These are phyloP conservation scores for Heliconius hewitsoni DNA, from an alignment of 1,140 invertebrate genomes.

Conservation along the genomic window DNA sequence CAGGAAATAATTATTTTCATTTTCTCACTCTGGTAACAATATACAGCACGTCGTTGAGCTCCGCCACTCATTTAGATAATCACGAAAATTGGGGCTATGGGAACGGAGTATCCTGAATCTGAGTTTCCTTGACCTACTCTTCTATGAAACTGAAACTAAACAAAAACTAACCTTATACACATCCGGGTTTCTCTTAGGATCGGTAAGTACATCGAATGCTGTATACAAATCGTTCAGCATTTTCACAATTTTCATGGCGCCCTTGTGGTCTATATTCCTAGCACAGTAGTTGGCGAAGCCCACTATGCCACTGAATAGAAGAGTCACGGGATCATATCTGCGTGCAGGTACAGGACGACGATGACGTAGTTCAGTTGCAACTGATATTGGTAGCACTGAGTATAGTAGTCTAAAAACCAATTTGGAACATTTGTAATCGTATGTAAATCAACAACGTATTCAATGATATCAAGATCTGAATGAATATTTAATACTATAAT, in stretches of 20 bases:
- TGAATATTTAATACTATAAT: neutral
- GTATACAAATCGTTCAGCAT: slow-evolving; percentile 96
- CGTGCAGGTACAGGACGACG: slow-evolving; percentile 92
- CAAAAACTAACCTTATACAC: slow-evolving; percentile 92
- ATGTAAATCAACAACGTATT: too few species aligned
- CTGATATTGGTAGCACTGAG: slow-evolving; percentile 95
- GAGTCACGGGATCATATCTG: slow-evolving; percentile 93
- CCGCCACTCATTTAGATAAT: too few species aligned
- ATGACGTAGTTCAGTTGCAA: slow-evolving; percentile 95
- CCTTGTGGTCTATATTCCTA: slow-evolving; percentile 90
- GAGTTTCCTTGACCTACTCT: neutral
- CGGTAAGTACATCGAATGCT: slow-evolving; percentile 94
- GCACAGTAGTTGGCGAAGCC: slow-evolving; percentile 95
- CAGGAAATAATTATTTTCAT: too few species aligned
- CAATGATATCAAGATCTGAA: neutral
- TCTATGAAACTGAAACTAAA: neutral
- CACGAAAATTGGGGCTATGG: neutral
- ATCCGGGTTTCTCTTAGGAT: slow-evolving; percentile 94
- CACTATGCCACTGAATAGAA: slow-evolving; percentile 97
- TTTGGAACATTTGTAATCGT: neutral
- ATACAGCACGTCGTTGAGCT: too few species aligned
- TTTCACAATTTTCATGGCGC: slow-evolving; percentile 95
- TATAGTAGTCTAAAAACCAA: slow-evolving; percentile 88
- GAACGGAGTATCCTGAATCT: neutral
- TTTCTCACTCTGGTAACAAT: too few species aligned